phyloP scores from a whole-genome alignment of 1,140 invertebrate species.

The Drosophila lini region DNA sequence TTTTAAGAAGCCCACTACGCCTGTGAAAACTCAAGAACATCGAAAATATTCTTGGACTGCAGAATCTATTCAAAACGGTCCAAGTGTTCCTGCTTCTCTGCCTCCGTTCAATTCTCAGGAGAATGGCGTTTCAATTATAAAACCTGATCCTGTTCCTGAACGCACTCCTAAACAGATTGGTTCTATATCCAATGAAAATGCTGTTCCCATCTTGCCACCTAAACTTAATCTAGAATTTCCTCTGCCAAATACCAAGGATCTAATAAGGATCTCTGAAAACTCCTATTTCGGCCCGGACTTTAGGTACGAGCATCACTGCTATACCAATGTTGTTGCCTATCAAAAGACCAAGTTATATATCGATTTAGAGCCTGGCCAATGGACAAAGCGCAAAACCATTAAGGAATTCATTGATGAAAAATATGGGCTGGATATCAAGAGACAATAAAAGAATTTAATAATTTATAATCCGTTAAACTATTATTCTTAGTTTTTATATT shows the following conservation, averaged over 20 bases:
- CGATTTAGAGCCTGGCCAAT: background rate
- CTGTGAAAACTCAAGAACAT: too few species aligned
- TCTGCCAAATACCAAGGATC: background rate
- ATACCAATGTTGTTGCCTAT: constrained; percentile 1
- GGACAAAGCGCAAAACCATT: background rate
- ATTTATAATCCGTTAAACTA: background rate
- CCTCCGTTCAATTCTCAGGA: background rate
- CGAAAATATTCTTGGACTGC: background rate
- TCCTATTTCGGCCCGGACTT: background rate
- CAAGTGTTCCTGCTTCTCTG: too few species aligned
- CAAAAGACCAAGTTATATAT: background rate
- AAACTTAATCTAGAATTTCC: too few species aligned
- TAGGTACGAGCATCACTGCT: constrained; percentile 12
- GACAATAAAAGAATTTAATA: too few species aligned
- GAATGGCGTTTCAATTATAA: too few species aligned
- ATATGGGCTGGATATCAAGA: background rate
- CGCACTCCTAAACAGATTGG: too few species aligned
- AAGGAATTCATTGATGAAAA: background rate
- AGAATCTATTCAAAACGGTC: too few species aligned
- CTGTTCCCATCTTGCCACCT: background rate
- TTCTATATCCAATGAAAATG: background rate
- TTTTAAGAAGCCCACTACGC: background rate
- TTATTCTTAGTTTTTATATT: background rate
- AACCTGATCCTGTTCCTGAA: too few species aligned
- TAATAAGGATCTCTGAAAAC: too few species aligned